Percentiles rank a stretch among this genome's conserved stretches.
phyloP scores from a whole-genome alignment of 2,113 vertebrate genomes.

The Pogona vitticeps region DNA sequence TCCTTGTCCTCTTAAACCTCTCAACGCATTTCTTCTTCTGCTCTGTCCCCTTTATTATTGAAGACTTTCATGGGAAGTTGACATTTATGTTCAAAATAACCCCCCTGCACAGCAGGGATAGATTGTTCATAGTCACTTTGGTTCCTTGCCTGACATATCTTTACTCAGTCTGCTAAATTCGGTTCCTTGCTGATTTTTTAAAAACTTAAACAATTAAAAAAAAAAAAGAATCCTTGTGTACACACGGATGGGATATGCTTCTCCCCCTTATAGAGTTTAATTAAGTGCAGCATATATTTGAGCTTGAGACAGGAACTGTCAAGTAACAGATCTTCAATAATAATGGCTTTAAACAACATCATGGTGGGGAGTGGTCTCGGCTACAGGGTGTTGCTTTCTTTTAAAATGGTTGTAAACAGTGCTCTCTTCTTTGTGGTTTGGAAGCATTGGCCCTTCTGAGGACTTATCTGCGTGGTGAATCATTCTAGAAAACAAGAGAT shows the following conservation, averaged over 20 bases:
- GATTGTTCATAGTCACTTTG: constrained; percentile 87
- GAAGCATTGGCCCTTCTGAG: constrained; percentile 80
- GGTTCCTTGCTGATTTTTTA: constrained; percentile 56
- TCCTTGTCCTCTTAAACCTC: constrained; percentile 67
- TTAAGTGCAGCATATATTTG: constrained; percentile 84
- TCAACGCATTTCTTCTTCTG: constrained; percentile 57
- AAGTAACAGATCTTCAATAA: constrained; percentile 78
- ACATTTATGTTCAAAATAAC: constrained; percentile 73
- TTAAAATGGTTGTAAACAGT: constrained; percentile 78
- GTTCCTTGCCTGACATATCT: constrained; percentile 83
- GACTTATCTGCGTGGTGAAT: constrained; percentile 76
- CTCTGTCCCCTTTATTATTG: constrained; percentile 68
- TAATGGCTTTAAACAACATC: constrained; percentile 82
- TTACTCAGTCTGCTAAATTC: constrained; percentile 72
- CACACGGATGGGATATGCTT: constrained; percentile 16
- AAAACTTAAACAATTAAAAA: background rate
- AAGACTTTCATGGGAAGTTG: constrained; percentile 65
- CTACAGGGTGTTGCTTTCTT: constrained; percentile 69
- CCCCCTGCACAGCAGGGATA: constrained; percentile 97
- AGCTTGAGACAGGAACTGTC: constrained; percentile 78
- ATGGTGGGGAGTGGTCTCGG: constrained; percentile 73
- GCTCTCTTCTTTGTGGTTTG: constrained; percentile 79
- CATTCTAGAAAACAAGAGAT: constrained; percentile 76
- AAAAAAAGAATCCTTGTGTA: background rate
- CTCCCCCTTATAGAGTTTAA: constrained; percentile 62